Evolutionary conservation across 2,888 invertebrate species (phyloP), one percentile per base, ranked within the genome.

Genomic region (Perithous albicinctus): DNA sequence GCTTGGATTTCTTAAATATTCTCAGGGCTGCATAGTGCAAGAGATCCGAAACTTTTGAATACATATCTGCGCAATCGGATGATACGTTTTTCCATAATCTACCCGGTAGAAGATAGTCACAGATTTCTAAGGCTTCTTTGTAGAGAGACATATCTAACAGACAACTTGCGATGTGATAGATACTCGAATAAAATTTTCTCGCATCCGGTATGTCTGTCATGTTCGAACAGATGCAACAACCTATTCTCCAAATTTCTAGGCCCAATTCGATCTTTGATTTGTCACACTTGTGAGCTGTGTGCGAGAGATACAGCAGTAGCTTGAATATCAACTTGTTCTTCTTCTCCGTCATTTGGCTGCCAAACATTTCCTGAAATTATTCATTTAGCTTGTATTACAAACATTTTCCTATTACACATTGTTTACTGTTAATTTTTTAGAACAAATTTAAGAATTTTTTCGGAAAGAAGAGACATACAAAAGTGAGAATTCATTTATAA

Each of bases 111-210:
- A 90, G 26, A 48, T 86, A 85, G 46, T 80, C 67, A 29, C 85
- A 87, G 10, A 91, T 59, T 18, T 86, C 43, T 54, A 84, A 84
- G 0, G 91, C 90, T 77, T 91, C 88, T 0, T 82, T 7, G 63
- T 88, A 88, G 6, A 88, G 46, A 20, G 82, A 10, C 75, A 87
- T 86, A 2, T 81, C 78, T 0, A 91, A 61, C 12, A 91, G 80
- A 69, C 87, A 89, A 10, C 83, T 82, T 5, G 86, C 63, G 32
- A 92, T 88, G 77, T 89, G 90, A 66, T 88, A 92, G 1, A 92
- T 32, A n/a, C 87, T 85, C 4, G 86, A 86, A 15, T 87, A 84
- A 76, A 87, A 90, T 54, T 88, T 88, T 2, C 84, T 79, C n/a
- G 72, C 41, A 64, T 89, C 85, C 26, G 86, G 84, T n/a, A 90